These are phyloP conservation scores for Conistra vaccinii DNA, from an alignment of 2,888 invertebrate species.

Conservation along the genomic window DNA sequence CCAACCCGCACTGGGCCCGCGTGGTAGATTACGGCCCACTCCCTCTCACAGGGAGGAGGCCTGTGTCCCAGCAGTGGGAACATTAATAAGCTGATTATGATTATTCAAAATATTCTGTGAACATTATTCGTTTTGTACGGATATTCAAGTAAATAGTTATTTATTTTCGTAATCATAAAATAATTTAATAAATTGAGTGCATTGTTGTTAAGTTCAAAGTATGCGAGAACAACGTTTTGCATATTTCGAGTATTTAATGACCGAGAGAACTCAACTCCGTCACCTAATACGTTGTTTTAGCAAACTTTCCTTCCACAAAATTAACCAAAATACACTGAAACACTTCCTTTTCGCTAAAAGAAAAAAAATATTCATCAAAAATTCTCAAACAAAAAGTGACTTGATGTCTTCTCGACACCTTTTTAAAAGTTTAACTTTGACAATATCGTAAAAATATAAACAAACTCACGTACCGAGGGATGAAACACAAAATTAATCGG, in stretches of 20 bases:
- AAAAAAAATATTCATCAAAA: slow-evolving; percentile 52
- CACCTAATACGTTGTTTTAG: not conserved
- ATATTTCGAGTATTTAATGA: not conserved
- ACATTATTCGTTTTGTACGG: not conserved
- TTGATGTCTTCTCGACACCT: slow-evolving; percentile 58
- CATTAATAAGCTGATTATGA: too few relatives aligned
- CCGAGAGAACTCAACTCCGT: not conserved
- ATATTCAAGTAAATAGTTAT: not conserved
- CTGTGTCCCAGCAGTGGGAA: too few relatives aligned
- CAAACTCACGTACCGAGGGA: slow-evolving; percentile 60
- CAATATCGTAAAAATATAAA: slow-evolving; percentile 77
- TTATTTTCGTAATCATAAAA: not conserved
- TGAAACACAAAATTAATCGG: not conserved
- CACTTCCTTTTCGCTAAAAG: slow-evolving; percentile 30
- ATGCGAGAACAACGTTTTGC: not conserved
- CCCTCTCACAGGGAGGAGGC: too few relatives aligned
- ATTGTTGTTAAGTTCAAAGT: not conserved
- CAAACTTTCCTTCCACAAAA: slow-evolving; percentile 12
- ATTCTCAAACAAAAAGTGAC: slow-evolving; percentile 49
- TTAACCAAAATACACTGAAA: slow-evolving; percentile 11
- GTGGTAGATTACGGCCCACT: too few relatives aligned
- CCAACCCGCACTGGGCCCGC: too few relatives aligned
- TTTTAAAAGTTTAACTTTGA: slow-evolving; percentile 71
- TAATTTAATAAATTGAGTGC: too few relatives aligned
- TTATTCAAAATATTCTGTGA: slow-evolving; percentile 5